These are phyloP conservation scores for Coleophora deauratella DNA, from an alignment of 2,888 invertebrate species.

Conservation along the genomic window DNA sequence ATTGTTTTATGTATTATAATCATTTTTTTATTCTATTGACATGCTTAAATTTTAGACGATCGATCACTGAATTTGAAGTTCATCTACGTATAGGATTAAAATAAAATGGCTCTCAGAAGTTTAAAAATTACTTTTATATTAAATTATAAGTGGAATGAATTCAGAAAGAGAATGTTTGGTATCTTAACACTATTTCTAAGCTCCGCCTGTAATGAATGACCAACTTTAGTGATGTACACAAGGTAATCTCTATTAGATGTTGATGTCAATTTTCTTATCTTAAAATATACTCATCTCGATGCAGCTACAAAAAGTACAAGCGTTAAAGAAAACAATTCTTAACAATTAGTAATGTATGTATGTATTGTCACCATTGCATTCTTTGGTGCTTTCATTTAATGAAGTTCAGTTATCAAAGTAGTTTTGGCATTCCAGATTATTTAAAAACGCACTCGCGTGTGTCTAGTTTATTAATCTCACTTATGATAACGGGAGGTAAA, in stretches of 20 bases:
- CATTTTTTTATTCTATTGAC: constrained; percentile 67
- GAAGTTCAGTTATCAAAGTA: neutral
- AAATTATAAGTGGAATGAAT: constrained; percentile 25
- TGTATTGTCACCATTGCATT: neutral
- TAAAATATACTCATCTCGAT: constrained; percentile 10
- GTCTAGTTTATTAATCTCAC: constrained; percentile 42
- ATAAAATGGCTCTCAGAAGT: constrained; percentile 54
- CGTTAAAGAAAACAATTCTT: neutral
- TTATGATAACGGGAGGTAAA: constrained; percentile 44
- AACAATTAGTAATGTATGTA: neutral
- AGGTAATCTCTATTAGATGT: constrained; percentile 5
- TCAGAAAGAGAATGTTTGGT: no score
- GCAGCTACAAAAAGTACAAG: constrained; percentile 7
- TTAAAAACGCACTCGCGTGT: no score
- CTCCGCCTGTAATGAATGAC: constrained; percentile 52
- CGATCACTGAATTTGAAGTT: constrained; percentile 58
- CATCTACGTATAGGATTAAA: constrained; percentile 48
- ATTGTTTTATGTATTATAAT: constrained; percentile 66
- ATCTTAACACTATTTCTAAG: constrained; percentile 20
- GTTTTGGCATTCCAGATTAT: neutral
- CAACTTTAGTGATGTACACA: constrained; percentile 51
- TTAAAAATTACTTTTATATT: constrained; percentile 32
- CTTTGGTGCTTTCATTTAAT: no score
- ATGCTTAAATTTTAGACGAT: constrained; percentile 63
- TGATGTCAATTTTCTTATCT: constrained; percentile 38